Conservation (phyloP, 2,888 invertebrate genomes). For the Iphiclides podalirius region DNA sequence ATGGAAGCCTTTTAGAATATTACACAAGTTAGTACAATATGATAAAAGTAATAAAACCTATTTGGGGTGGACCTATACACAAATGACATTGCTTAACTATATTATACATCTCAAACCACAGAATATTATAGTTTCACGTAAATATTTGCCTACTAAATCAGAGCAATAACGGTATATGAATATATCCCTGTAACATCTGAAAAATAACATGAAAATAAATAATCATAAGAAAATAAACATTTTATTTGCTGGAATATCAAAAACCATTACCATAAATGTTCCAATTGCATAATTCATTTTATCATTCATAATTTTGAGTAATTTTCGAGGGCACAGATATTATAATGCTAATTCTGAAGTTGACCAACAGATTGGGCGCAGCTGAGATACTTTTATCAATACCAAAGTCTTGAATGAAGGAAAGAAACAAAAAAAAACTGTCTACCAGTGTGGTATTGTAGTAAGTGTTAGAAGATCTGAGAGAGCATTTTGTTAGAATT, state of each 20-base stretch:
- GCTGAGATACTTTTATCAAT: background rate
- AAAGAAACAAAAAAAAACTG: background rate
- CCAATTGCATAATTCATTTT: background rate
- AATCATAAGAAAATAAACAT: constrained; percentile 9
- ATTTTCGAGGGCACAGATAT: too few species aligned
- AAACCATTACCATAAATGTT: constrained; percentile 6
- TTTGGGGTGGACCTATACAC: too few species aligned
- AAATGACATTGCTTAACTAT: background rate
- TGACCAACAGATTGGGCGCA: constrained; percentile 2
- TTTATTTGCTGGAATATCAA: constrained; percentile 15
- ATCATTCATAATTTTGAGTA: background rate
- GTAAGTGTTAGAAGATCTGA: too few species aligned
- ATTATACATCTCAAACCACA: background rate
- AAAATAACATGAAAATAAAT: constrained; percentile 4
- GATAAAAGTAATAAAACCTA: too few species aligned
- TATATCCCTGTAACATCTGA: constrained; percentile 15
- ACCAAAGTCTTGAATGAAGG: background rate
- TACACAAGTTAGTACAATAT: background rate
- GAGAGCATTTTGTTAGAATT: too few species aligned
- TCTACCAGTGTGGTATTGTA: too few species aligned
- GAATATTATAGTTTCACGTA: background rate
- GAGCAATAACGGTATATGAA: background rate
- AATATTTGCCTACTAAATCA: constrained; percentile 2
- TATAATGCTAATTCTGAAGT: too few species aligned
- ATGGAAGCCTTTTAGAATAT: background rate